Evolutionary conservation across 1,140 invertebrate genomes (phyloP).

Genomic region (Drosophila fuyamai): DNA sequence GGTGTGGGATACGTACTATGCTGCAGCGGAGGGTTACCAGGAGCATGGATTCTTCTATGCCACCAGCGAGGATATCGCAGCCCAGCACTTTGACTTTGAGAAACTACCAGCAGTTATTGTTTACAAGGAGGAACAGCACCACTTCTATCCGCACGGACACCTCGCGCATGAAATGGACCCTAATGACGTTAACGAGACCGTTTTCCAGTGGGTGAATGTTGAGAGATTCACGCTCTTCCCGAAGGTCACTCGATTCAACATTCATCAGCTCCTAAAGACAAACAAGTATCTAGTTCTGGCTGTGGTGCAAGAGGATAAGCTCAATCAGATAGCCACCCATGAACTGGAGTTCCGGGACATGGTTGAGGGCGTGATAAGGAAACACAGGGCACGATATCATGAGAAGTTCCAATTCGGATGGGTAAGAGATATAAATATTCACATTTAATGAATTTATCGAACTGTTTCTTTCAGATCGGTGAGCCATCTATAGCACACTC

Average conservation of each 20-base stretch:
- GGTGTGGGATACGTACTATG: slow-evolving; percentile 92
- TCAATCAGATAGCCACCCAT: slow-evolving; percentile 91
- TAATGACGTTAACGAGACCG: slow-evolving; percentile 87
- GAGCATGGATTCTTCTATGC: slow-evolving; percentile 94
- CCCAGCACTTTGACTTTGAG: slow-evolving; percentile 88
- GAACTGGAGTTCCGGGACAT: slow-evolving; percentile 94
- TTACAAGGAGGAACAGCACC: slow-evolving; percentile 92
- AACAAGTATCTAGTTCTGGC: slow-evolving; percentile 94
- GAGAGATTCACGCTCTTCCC: slow-evolving; percentile 96
- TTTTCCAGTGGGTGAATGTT: slow-evolving; percentile 94
- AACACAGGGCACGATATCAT: slow-evolving; percentile 91
- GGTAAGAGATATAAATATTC: slow-evolving; percentile 79
- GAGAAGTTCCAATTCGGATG: slow-evolving; percentile 96
- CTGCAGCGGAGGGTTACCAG: slow-evolving; percentile 91
- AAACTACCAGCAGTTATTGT: slow-evolving; percentile 91
- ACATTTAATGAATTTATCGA: too few relatives aligned
- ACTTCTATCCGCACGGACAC: slow-evolving; percentile 88
- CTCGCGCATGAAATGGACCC: slow-evolving; percentile 85
- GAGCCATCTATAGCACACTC: slow-evolving; percentile 94
- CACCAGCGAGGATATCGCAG: slow-evolving; percentile 88
- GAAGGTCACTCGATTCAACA: slow-evolving; percentile 92
- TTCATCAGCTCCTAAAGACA: slow-evolving; percentile 93
- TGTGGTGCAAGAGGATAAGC: slow-evolving; percentile 94
- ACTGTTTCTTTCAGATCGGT: slow-evolving; percentile 86
- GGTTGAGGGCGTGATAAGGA: slow-evolving; percentile 92